Percentiles rank a stretch among this genome's conserved stretches.
Conservation (phyloP, 2,888 invertebrate species). For the Bombylius major region DNA sequence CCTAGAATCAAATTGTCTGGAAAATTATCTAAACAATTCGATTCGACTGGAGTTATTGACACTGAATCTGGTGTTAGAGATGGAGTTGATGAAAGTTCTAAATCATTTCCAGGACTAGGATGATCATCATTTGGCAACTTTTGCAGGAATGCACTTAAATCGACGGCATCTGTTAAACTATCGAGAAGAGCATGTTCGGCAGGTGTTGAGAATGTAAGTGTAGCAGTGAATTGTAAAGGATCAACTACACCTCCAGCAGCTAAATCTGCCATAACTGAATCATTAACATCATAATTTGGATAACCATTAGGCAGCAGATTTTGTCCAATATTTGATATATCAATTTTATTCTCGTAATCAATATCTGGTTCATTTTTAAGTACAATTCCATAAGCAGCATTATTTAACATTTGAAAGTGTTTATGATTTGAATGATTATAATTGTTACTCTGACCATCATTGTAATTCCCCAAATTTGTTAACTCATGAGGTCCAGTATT, state of each 20-base stretch:
- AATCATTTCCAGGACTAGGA: slow-evolving; percentile 48
- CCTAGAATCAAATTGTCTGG: slow-evolving; percentile 60
- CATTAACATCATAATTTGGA: slow-evolving; percentile 50
- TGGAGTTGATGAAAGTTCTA: slow-evolving; percentile 58
- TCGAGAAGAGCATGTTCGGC: slow-evolving; percentile 67
- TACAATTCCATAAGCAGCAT: slow-evolving; percentile 65
- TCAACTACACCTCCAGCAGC: slow-evolving; percentile 51
- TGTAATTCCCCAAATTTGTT: slow-evolving; percentile 18
- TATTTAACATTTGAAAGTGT: slow-evolving; percentile 66
- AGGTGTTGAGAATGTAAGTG: slow-evolving; percentile 63
- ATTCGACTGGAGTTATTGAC: slow-evolving; percentile 41
- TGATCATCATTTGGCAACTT: slow-evolving; percentile 47
- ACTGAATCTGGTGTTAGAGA: slow-evolving; percentile 57
- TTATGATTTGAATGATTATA: slow-evolving; percentile 31
- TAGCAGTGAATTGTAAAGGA: slow-evolving; percentile 70
- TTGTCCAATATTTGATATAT: slow-evolving; percentile 36
- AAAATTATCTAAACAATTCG: slow-evolving; percentile 53
- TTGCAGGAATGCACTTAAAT: slow-evolving; percentile 62
- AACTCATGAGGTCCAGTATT: slow-evolving; percentile 51
- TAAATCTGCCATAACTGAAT: slow-evolving; percentile 75
- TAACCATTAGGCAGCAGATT: slow-evolving; percentile 39
- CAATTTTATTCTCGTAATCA: slow-evolving; percentile 63
- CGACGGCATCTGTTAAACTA: slow-evolving; percentile 66
- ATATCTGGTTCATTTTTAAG: slow-evolving; percentile 69
- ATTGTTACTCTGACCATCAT: slow-evolving; percentile 29